phyloP scores from a whole-genome alignment of 2,888 invertebrate species.

The Beris chalybata region DNA sequence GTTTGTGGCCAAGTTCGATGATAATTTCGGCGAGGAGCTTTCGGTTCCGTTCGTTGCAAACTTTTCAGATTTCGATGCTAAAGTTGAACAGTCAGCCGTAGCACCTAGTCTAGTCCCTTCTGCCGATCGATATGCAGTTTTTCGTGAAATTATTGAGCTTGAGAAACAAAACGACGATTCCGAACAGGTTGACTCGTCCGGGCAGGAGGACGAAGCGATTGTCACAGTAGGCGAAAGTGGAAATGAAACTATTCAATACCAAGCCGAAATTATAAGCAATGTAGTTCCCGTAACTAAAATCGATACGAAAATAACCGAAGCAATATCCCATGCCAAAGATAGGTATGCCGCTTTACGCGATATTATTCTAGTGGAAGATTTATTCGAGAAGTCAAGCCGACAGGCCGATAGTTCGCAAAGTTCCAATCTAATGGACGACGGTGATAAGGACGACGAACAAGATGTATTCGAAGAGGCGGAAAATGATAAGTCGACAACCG shows the following conservation, averaged over 20 bases:
- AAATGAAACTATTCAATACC: neutral
- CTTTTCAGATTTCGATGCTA: conserved; percentile 63
- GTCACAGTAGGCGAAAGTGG: neutral
- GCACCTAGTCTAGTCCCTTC: conserved; percentile 55
- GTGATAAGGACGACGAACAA: conserved; percentile 58
- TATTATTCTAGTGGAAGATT: conserved; percentile 67
- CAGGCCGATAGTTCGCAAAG: conserved; percentile 45
- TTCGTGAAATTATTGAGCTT: conserved; percentile 81
- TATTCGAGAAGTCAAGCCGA: conserved; percentile 57
- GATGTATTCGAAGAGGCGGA: conserved; percentile 49
- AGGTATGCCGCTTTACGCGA: conserved; percentile 82
- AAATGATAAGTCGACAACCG: conserved; percentile 51
- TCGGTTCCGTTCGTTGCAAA: conserved; percentile 64
- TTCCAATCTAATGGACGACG: conserved; percentile 57
- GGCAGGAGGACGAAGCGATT: conserved; percentile 50
- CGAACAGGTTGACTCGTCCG: neutral
- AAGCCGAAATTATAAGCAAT: conserved; percentile 34
- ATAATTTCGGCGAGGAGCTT: conserved; percentile 61
- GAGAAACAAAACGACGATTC: conserved; percentile 61
- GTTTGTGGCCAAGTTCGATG: conserved; percentile 65
- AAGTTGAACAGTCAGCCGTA: conserved; percentile 35
- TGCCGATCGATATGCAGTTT: conserved; percentile 85
- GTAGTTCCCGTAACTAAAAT: conserved; percentile 47
- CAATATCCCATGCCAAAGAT: conserved; percentile 63
- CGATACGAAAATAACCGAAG: conserved; percentile 59